A percentile compares a stretch with the other conserved stretches of the same genome.
Evolutionary conservation across 2,797 vertebrate species (phyloP).

Genomic region (Cheirogaleus major): DNA sequence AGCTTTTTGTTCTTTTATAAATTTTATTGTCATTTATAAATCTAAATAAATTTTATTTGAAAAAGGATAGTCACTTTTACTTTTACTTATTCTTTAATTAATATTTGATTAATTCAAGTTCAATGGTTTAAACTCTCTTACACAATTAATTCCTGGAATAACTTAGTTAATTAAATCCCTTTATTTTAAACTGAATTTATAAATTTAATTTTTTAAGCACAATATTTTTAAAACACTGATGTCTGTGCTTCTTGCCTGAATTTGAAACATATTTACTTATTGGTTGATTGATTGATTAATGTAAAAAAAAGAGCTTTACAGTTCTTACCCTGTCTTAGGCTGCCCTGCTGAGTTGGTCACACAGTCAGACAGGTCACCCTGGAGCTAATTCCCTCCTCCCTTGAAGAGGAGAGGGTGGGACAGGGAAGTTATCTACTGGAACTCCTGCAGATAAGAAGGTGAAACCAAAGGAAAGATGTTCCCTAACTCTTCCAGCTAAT

Average conservation of each 20-base stretch:
- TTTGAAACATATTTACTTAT: background rate
- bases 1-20: background rate
- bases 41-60: slow-evolving; percentile 20
- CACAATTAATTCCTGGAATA: background rate
- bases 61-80: background rate
- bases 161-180: slow-evolving; percentile 10
- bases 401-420: background rate
- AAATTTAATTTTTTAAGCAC: background rate
- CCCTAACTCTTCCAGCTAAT: background rate
- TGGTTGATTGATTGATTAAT: background rate
- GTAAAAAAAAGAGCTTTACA: background rate
- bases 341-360: background rate
- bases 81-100: slow-evolving; percentile 30
- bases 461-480: background rate
- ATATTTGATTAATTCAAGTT: slow-evolving; percentile 2
- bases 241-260: background rate
- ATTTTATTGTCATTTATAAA: slow-evolving; percentile 26
- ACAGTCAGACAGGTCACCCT: background rate
- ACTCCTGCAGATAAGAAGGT: background rate
- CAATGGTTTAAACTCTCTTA: slow-evolving; percentile 34
- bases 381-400: background rate
- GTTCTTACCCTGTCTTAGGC: background rate
- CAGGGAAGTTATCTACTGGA: background rate
- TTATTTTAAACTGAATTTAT: slow-evolving; percentile 42
- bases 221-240: background rate